Conservation (phyloP, 2,888 invertebrate species). For the Aplocera efformata region DNA sequence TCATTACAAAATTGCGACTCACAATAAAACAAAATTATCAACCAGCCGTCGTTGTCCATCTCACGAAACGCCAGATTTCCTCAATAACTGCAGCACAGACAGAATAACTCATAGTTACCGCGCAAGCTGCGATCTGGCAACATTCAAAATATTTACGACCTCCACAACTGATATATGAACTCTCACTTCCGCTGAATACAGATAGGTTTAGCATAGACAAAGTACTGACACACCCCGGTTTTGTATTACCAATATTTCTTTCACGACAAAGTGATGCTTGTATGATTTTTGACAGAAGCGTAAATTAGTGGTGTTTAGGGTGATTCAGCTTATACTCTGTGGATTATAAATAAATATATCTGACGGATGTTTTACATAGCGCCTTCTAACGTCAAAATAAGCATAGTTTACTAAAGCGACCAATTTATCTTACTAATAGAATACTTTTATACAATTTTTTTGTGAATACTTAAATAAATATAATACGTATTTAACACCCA, state of each 20-base stretch:
- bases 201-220: slow-evolving; percentile 15
- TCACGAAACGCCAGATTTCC: slow-evolving; percentile 4
- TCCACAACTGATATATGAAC: slow-evolving; percentile 64
- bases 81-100: slow-evolving; percentile 3
- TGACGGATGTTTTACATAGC: no score
- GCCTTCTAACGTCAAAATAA: no score
- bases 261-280: slow-evolving; percentile 14
- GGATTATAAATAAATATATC: no score
- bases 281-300: slow-evolving; percentile 17
- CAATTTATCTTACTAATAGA: no score
- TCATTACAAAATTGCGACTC: no score
- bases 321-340: no score
- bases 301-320: neutral
- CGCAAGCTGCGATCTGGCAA: slow-evolving; percentile 26
- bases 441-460: no score
- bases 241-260: slow-evolving; percentile 17
- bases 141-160: slow-evolving; percentile 56
- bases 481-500: no score
- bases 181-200: slow-evolving; percentile 51
- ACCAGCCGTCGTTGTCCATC: neutral
- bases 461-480: no score
- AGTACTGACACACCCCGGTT: slow-evolving; percentile 18
- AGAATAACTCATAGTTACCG: neutral
- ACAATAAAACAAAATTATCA: neutral
- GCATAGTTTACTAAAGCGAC: no score